Conservation (phyloP, 2,888 invertebrate species). For the Drosophila kanekoi region DNA sequence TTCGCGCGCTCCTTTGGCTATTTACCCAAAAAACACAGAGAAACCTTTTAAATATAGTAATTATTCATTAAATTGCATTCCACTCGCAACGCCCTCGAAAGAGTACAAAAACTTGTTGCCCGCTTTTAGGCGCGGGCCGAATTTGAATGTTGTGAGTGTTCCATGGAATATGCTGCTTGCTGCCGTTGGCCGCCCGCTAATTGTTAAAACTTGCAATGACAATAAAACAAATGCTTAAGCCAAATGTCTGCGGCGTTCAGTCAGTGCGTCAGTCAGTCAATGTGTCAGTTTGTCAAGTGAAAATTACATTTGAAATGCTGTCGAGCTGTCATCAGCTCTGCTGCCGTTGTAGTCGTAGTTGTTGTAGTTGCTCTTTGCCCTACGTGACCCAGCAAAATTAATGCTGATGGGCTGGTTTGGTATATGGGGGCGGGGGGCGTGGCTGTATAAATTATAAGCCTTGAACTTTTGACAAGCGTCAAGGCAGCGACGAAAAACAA, state of each 20-base stretch:
- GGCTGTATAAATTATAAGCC: constrained; percentile 52
- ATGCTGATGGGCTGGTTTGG: constrained; percentile 22
- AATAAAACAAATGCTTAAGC: constrained; percentile 32
- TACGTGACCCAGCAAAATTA: constrained; percentile 73
- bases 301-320: constrained; percentile 68
- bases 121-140: constrained; percentile 36
- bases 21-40: background rate
- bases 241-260: constrained; percentile 46
- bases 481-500: constrained; percentile 3
- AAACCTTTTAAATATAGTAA: constrained; percentile 27
- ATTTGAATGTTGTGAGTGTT: constrained; percentile 25
- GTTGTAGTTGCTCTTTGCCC: constrained; percentile 33
- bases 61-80: constrained; percentile 47
- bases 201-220: constrained; percentile 72
- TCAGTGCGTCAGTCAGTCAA: constrained; percentile 21
- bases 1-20: constrained; percentile 1
- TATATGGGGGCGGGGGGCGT: constrained; percentile 11
- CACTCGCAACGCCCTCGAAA: constrained; percentile 16
- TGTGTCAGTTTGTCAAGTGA: constrained; percentile 47
- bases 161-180: constrained; percentile 7
- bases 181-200: constrained; percentile 46
- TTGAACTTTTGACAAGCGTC: constrained; percentile 56
- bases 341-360: constrained; percentile 27
- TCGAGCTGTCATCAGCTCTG: constrained; percentile 56
- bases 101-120: constrained; percentile 50